Conservation (phyloP, 1,140 invertebrate species). For the Halictus rubicundus region DNA sequence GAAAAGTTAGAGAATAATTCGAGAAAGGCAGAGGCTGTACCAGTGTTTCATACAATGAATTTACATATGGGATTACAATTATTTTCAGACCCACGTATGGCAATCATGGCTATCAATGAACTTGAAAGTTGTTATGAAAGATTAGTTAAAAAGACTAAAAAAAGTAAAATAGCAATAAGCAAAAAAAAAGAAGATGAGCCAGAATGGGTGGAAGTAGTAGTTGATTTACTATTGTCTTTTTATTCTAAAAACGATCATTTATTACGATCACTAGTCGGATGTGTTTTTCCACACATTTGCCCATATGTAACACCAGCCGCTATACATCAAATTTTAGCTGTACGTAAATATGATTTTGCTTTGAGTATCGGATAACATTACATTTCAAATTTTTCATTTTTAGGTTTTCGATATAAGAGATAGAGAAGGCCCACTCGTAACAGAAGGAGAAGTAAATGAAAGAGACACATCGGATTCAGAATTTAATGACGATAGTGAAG, state of each 20-base stretch:
- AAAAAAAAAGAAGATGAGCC: slow-evolving; percentile 81
- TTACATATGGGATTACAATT: slow-evolving; percentile 87
- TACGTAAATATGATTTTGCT: slow-evolving; percentile 64
- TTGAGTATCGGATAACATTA: not conserved
- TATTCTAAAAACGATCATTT: slow-evolving; percentile 86
- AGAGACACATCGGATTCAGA: slow-evolving; percentile 68
- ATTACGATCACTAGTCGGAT: slow-evolving; percentile 85
- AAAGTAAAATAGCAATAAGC: slow-evolving; percentile 67
- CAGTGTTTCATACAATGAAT: slow-evolving; percentile 85
- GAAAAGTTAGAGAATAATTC: slow-evolving; percentile 77
- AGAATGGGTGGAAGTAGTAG: slow-evolving; percentile 89
- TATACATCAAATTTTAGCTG: slow-evolving; percentile 87
- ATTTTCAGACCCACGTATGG: slow-evolving; percentile 85
- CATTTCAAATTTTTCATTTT: slow-evolving; percentile 34
- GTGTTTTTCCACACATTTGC: slow-evolving; percentile 87
- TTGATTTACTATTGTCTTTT: slow-evolving; percentile 88
- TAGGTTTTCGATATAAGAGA: slow-evolving; percentile 84
- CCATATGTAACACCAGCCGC: slow-evolving; percentile 85
- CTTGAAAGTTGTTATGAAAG: slow-evolving; percentile 86
- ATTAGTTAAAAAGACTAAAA: slow-evolving; percentile 78
- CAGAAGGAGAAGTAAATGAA: slow-evolving; percentile 72
- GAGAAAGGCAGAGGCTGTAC: slow-evolving; percentile 66
- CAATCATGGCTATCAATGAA: slow-evolving; percentile 85
- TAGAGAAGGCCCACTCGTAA: slow-evolving; percentile 82
- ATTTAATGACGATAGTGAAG: slow-evolving; percentile 68